These are phyloP conservation scores for Pantherophis alleghaniensis DNA, from an alignment of 2,797 vertebrate species.

Conservation along the genomic window DNA sequence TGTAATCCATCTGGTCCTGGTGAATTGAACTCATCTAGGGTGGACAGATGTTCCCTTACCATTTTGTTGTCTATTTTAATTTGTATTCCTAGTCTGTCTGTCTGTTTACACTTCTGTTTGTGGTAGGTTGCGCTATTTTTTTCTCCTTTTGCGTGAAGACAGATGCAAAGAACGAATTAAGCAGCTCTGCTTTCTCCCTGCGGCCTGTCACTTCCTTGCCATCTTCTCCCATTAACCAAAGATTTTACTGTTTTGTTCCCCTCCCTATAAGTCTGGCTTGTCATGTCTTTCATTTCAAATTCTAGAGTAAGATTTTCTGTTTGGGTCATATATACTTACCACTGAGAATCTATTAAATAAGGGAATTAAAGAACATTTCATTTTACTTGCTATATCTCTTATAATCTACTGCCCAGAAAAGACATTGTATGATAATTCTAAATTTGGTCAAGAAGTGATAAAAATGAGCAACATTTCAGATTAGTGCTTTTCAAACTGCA, in stretches of 20 bases:
- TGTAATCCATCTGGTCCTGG: neutral
- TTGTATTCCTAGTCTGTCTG: neutral
- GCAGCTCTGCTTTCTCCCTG: neutral
- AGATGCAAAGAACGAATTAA: neutral
- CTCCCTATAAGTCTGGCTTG: neutral
- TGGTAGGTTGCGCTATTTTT: neutral
- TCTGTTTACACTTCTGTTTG: neutral
- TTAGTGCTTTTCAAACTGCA: neutral
- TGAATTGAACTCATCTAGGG: neutral
- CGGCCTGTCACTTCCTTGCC: neutral
- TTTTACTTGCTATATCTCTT: neutral
- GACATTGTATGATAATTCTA: neutral
- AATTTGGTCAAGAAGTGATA: neutral
- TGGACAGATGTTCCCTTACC: neutral
- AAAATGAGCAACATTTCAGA: neutral
- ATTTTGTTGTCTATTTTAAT: neutral
- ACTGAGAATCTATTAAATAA: neutral
- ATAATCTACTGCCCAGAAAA: neutral
- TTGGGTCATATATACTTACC: neutral
- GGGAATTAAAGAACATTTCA: neutral
- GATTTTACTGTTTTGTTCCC: neutral
- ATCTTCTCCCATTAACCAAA: neutral
- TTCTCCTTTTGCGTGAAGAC: neutral
- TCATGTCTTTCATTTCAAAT: neutral
- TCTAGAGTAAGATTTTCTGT: neutral